A percentile compares a stretch with the other conserved stretches of the same genome.
These are phyloP conservation scores for Streblospio benedicti DNA, from an alignment of 1,140 invertebrate genomes.

Conservation along the genomic window DNA sequence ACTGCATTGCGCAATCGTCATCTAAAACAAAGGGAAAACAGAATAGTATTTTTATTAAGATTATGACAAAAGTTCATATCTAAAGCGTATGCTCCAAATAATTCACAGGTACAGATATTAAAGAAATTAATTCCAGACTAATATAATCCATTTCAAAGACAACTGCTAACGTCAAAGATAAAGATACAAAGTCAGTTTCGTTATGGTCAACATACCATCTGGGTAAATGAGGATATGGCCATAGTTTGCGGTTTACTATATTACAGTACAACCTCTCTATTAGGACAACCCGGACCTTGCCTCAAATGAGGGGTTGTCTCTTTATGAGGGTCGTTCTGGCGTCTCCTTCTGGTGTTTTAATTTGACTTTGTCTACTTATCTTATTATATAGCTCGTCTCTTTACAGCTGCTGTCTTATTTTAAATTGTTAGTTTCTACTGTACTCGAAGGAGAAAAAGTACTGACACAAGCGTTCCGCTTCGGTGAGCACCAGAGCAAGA, in stretches of 20 bases:
- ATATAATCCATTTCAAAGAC: neutral
- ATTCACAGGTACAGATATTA: neutral
- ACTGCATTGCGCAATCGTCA: neutral
- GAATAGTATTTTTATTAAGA: neutral
- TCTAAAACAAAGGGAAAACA: neutral
- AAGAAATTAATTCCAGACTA: neutral
- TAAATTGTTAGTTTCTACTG: neutral
- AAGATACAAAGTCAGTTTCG: too few species aligned
- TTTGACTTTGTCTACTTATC: neutral
- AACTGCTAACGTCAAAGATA: too few species aligned
- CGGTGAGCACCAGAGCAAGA: slow-evolving; percentile 77
- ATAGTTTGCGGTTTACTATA: too few species aligned
- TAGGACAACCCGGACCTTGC: too few species aligned
- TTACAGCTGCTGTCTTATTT: neutral
- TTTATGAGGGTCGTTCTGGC: neutral
- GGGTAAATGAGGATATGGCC: too few species aligned
- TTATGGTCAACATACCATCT: too few species aligned
- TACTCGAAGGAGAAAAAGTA: neutral
- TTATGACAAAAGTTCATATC: neutral
- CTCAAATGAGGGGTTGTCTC: neutral
- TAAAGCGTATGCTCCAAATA: neutral
- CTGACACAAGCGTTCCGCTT: slow-evolving; percentile 64
- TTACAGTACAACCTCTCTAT: too few species aligned
- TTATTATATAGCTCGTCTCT: neutral
- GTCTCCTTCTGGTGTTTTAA: neutral